Evolutionary conservation across 2,113 vertebrate species (phyloP).

Genomic region (Triplophysa rosa): DNA sequence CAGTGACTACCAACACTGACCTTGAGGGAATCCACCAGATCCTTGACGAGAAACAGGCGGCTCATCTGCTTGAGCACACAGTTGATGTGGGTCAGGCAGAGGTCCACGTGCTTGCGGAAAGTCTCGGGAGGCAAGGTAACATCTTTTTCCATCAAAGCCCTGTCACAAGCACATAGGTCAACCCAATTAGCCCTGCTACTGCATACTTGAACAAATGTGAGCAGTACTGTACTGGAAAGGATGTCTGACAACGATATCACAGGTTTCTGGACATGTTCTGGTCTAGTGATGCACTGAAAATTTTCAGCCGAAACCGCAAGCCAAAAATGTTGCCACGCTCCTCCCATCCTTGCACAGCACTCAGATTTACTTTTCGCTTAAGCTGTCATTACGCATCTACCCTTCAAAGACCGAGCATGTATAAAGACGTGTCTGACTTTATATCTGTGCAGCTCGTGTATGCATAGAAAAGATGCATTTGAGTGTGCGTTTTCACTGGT

Average conservation of each 20-base stretch:
- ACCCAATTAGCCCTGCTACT: conserved; percentile 33
- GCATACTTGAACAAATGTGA: conserved; percentile 4
- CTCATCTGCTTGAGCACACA: conserved; percentile 80
- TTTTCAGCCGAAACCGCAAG: too few relatives aligned
- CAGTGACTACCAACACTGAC: conserved; percentile 60
- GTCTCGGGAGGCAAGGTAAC: conserved; percentile 83
- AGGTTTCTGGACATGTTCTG: too few relatives aligned
- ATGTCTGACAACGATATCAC: not conserved
- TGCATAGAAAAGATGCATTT: too few relatives aligned
- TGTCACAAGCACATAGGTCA: conserved; percentile 56
- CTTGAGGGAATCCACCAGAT: conserved; percentile 91
- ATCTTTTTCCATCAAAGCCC: conserved; percentile 82
- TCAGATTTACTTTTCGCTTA: too few relatives aligned
- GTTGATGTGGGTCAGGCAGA: conserved; percentile 82
- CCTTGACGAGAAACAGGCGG: conserved; percentile 89
- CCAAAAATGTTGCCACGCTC: too few relatives aligned
- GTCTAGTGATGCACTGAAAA: too few relatives aligned
- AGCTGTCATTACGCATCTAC: too few relatives aligned
- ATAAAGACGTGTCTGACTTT: too few relatives aligned
- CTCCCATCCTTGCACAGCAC: too few relatives aligned
- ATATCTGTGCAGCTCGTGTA: too few relatives aligned
- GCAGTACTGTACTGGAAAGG: not conserved
- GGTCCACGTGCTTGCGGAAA: conserved; percentile 84
- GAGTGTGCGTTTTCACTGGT: too few relatives aligned
- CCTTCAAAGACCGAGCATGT: too few relatives aligned